Evolutionary conservation across 2,113 vertebrate genomes (phyloP), one percentile per base, ranked within the genome.

Genomic region (Silurus asotus): DNA sequence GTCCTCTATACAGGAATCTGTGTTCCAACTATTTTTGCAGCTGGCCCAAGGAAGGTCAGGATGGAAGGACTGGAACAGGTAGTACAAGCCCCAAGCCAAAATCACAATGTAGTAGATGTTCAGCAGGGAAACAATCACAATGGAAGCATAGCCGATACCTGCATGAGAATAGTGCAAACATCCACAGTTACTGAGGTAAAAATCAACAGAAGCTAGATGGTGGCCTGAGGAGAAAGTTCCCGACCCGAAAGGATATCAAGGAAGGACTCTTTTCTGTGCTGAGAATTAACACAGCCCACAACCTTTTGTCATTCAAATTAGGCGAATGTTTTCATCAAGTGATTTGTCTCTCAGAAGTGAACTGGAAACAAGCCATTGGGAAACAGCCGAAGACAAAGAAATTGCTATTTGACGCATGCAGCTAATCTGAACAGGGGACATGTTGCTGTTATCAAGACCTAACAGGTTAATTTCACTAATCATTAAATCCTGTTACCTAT

Each of bases 41-140:
- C 95, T 96, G 0, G 98, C 97, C 98, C 98, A 99, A 0, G 98
- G 98, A 81, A 99, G 94, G 87, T 98, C 96, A 0, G 94, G 94
- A 90, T 96, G 96, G 92, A 99, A 99, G 55, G 97, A 98, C 92
- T 99, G 97, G 95, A 98, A 97, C 91, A 99, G 93, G 93, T 99
- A 99, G 94, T 99, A 99, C 8, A 97, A 91, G 28, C 97, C 98
- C 98, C 98, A 99, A 91, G 98, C 98, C 94, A 99, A 94, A 94
- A 99, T 99, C 92, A 99, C 94, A 0, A 99, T 98, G 95, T 99
- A 99, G 95, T 99, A 99, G 81, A 99, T 94, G 2, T 99, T 99
- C 92, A 99, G 95, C 91, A 99, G 95, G 72, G 98, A 98, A 88
- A 99, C 98, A 4, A 99, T 99, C 92, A 99, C 96, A 19, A 99